Evolutionary conservation across 2,888 invertebrate species (phyloP), one percentile per base, ranked within the genome.

Genomic region (Timema podura): DNA sequence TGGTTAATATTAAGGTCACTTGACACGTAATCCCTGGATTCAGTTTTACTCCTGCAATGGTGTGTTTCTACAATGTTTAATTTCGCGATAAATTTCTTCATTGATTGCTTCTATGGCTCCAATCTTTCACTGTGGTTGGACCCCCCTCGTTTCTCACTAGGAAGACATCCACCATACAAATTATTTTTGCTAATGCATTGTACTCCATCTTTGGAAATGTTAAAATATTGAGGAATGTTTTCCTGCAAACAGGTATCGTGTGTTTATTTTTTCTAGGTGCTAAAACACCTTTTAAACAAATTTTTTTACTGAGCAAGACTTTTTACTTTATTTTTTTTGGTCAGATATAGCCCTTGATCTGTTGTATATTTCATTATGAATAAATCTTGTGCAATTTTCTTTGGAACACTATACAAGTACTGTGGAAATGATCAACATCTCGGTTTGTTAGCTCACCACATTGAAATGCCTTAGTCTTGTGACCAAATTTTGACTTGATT

Each of bases 121-220:
- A 61, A 61, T 30, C 13, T 8, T 61, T 30, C 6, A 44, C 10
- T 13, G 30, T 61, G 8, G 61, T 45, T 9, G 2, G 30, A 5
- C 6, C 61, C 30, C 45, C 30, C 54, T 54, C 54, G 54, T n/a
- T 54, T 54, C 45, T 61, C 61, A 44, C 45, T 30, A 16, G 59
- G 59, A 44, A 11, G 30, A 59, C 59, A 59, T 7, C 59, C 16
- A 16, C 30, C 44, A 16, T 15, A 2, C 16, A 11, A n/a, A 6
- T 59, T 16, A 44, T 45, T 61, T 61, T 30, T 61, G 30, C 61
- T 6, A 30, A 61, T 45, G 45, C 6, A n/a, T 16, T 61, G 30
- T 8, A 61, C 61, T 61, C 6, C 8, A 61, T 61, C 16, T n/a
- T 61, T 61, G 8, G 30, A 61, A 30, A 61, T 44, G 61, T n/a